Evolutionary conservation across 64 coral and sea anemone genomes (phyloP), one percentile per base, ranked within the genome.

Genomic region (Cladopsammia gracilis): DNA sequence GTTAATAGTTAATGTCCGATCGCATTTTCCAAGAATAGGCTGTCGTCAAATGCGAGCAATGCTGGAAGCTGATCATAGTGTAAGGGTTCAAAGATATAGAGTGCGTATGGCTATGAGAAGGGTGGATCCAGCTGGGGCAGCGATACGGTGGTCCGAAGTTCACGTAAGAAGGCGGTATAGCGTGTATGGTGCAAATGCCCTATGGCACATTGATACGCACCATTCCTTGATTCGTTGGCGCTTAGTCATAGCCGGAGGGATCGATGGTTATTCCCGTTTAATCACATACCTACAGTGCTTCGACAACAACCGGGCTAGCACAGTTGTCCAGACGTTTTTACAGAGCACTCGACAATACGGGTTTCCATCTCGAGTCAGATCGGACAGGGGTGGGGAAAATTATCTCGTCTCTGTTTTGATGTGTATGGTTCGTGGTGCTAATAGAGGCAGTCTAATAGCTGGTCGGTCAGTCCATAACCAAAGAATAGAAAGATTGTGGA

Each of bases 191-290:
- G 73, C 87, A 52, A 89, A 79, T 25, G 44, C 58, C 12, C 13
- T 59, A 18, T 90, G 62, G 88, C 64, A 79, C 68, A 90, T 90
- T 18, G 88, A 90, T 46, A 54, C 60, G 0, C 64, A 90, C 60
- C 88, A 90, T 6, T 79, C 76, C 48, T 69, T 79, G 62, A 52
- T 77, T 7, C 23, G 75, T 19, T 90, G 88, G 75, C 64, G 88
- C n/a, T 62, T 90, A 24, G 88, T 90, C 54, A 68, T 79, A 26
- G 60, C 64, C 53, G 61, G 75, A 56, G 75, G 73, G 0, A 79
- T 78, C 51, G 74, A 68, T 25, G 75, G 85, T 58, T 86, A 23
- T 25, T 52, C 83, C 1, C 34, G 64, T 3, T 4, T 86, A 13
- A 71, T 86, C 5, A 50, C 48, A 9, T 86, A 54, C 10, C 15